phyloP scores from a whole-genome alignment of 2,113 vertebrate species.

The Notechis scutatus region DNA sequence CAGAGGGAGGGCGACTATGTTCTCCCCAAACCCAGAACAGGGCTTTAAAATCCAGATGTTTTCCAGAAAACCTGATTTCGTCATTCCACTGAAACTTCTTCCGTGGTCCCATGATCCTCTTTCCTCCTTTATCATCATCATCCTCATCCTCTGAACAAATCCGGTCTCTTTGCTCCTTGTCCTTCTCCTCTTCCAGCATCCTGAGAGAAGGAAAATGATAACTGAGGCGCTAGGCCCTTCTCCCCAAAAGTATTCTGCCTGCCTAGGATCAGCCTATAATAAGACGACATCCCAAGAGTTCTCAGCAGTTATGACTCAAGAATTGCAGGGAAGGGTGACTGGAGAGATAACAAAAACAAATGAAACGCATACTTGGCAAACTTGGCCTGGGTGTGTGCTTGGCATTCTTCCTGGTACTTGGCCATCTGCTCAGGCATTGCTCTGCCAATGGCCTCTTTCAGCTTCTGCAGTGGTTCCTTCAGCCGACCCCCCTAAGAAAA shows the following conservation, averaged over 20 bases:
- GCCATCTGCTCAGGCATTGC: slow-evolving; percentile 90
- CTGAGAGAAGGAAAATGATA: slow-evolving; percentile 57
- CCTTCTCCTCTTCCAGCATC: slow-evolving; percentile 81
- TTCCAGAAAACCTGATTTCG: slow-evolving; percentile 82
- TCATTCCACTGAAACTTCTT: slow-evolving; percentile 94
- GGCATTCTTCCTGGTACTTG: slow-evolving; percentile 82
- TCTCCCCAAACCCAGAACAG: slow-evolving; percentile 19
- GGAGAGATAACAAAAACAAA: background rate
- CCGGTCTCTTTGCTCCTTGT: slow-evolving; percentile 75
- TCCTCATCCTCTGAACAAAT: slow-evolving; percentile 77
- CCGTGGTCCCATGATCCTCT: slow-evolving; percentile 76
- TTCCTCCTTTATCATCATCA: slow-evolving; percentile 83
- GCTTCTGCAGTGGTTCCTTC: slow-evolving; percentile 80
- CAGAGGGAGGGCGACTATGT: background rate
- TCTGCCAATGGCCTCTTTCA: slow-evolving; percentile 84
- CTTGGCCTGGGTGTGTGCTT: slow-evolving; percentile 81
- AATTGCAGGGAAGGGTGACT: background rate
- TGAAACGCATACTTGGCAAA: slow-evolving; percentile 77
- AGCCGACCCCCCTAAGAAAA: slow-evolving; percentile 69
- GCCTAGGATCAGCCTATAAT: background rate
- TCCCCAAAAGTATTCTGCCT: background rate
- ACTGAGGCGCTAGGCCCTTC: background rate
- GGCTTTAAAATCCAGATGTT: background rate
- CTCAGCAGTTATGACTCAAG: background rate
- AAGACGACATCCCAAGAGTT: background rate